phyloP scores from a whole-genome alignment of 2,797 vertebrate genomes.

The Diceros bicornis region DNA sequence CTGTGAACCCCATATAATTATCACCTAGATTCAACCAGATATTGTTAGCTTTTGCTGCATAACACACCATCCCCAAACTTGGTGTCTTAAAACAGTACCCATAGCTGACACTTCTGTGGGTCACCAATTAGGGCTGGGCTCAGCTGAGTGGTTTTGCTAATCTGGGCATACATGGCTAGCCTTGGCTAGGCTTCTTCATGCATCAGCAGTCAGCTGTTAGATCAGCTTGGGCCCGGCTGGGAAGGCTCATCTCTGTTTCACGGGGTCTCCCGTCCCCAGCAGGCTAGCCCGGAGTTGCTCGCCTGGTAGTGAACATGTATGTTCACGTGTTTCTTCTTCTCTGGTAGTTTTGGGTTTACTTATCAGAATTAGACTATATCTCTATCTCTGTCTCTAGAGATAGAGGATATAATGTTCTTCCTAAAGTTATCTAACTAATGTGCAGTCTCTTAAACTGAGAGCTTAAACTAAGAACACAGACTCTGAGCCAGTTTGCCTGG shows the following conservation, averaged over 20 bases:
- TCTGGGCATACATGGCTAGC: fast-evolving
- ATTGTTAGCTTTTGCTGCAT: background rate
- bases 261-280: fast-evolving
- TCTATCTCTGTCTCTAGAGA: background rate
- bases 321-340: background rate
- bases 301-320: background rate
- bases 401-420: background rate
- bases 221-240: background rate
- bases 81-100: background rate
- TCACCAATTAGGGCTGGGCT: background rate
- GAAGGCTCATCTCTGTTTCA: background rate
- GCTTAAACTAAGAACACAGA: background rate
- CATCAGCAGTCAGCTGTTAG: background rate
- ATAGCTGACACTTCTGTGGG: background rate
- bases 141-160: too few species aligned
- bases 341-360: background rate
- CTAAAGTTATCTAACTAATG: background rate
- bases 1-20: background rate
- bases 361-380: background rate
- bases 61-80: background rate
- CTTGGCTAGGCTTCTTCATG: background rate
- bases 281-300: background rate
- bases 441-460: background rate
- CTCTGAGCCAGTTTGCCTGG: background rate
- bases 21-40: background rate